Evolutionary conservation across 2,888 invertebrate species (phyloP).

Genomic region (Didymodactylos carnosus): DNA sequence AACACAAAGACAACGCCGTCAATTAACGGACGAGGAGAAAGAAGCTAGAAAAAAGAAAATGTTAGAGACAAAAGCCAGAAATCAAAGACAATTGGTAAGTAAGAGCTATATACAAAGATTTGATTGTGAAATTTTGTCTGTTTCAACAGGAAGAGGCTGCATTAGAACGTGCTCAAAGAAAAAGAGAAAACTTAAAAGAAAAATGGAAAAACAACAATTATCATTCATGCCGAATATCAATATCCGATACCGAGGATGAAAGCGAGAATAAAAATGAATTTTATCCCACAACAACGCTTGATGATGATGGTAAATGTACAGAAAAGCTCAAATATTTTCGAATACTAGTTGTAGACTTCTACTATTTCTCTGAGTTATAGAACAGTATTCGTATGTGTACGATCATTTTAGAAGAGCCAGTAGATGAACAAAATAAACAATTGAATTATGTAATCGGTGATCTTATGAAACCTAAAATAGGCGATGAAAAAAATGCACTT

Average conservation of each 20-base stretch:
- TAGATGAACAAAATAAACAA: too few relatives aligned
- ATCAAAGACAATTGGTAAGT: neutral
- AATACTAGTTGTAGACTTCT: too few relatives aligned
- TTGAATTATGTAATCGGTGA: constrained; percentile 32
- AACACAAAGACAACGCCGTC: constrained; percentile 9
- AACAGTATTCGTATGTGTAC: too few relatives aligned
- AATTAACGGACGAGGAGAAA: constrained; percentile 19
- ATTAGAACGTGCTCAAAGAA: neutral
- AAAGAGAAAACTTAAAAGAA: neutral
- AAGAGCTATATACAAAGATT: too few relatives aligned
- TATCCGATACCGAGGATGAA: constrained; percentile 15
- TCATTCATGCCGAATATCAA: neutral
- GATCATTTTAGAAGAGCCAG: too few relatives aligned
- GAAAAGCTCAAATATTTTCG: too few relatives aligned
- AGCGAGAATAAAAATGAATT: constrained; percentile 17
- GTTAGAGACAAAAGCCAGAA: neutral
- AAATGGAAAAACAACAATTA: constrained; percentile 4
- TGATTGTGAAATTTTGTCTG: too few relatives aligned
- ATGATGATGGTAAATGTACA: too few relatives aligned
- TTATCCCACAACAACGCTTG: constrained; percentile 11
- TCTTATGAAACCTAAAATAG: constrained; percentile 28
- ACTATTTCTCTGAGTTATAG: too few relatives aligned
- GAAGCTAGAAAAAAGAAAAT: constrained; percentile 7
- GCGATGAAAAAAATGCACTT: constrained; percentile 21
- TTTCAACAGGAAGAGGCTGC: neutral